Evolutionary conservation across 2,113 vertebrate species (phyloP).

Genomic region (Oriolus oriolus): DNA sequence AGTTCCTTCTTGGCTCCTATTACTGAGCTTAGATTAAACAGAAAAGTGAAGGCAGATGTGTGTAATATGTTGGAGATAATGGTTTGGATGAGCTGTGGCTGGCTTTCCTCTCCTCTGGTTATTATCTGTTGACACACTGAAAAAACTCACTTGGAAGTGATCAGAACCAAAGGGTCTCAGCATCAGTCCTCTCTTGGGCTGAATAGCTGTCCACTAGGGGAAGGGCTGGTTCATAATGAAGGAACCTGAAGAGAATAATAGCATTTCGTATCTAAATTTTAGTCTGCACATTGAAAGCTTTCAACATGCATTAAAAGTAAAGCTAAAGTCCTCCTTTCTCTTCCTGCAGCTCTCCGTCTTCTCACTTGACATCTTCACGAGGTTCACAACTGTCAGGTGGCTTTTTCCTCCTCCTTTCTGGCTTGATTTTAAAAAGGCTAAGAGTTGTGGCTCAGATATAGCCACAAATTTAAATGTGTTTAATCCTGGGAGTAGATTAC

Average conservation of each 20-base stretch:
- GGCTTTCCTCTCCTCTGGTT: neutral
- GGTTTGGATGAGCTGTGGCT: neutral
- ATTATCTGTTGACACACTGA: neutral
- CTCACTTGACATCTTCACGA: neutral
- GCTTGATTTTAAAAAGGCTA: neutral
- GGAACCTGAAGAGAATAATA: neutral
- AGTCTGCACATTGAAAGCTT: neutral
- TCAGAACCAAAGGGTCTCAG: neutral
- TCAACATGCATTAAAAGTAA: neutral
- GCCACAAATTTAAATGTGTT: neutral
- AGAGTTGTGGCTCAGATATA: neutral
- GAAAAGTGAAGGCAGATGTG: constrained; percentile 6
- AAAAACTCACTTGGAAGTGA: neutral
- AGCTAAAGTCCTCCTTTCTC: neutral
- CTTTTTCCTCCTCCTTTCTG: neutral
- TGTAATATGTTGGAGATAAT: neutral
- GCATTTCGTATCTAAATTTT: neutral
- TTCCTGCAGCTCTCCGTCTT: neutral
- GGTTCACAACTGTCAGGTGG: neutral
- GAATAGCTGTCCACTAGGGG: neutral
- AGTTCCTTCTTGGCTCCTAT: neutral
- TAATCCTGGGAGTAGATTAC: neutral
- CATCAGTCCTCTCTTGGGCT: neutral
- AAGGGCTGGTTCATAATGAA: neutral
- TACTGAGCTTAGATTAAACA: neutral